Evolutionary conservation across 2,113 vertebrate species (phyloP).

Genomic region (Heterocephalus glaber): DNA sequence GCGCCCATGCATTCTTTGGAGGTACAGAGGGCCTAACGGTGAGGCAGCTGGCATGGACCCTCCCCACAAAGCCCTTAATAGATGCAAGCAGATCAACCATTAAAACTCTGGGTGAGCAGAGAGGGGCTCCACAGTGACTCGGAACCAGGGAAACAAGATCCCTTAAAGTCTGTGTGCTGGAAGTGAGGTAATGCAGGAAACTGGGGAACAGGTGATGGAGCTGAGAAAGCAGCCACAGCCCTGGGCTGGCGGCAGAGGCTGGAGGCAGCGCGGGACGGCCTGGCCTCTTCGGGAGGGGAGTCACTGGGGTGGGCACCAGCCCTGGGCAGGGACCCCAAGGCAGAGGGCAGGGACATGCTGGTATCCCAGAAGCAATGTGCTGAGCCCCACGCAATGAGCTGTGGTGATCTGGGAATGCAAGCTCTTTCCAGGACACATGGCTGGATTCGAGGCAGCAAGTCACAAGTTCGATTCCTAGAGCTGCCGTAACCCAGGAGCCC

Average conservation of each 20-base stretch:
- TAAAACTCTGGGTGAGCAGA: neutral
- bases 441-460: neutral
- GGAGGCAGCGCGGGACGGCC: neutral
- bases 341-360: neutral
- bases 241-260: neutral
- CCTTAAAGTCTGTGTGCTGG: neutral
- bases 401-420: neutral
- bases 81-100: neutral
- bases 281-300: neutral
- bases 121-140: too few species aligned
- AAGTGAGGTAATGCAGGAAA: neutral
- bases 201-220: neutral
- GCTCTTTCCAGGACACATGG: neutral
- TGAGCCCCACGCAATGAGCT: neutral
- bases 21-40: neutral
- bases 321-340: neutral
- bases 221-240: neutral
- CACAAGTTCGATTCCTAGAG: neutral
- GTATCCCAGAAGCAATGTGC: neutral
- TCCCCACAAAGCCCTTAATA: neutral
- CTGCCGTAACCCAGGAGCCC: neutral
- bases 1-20: neutral
- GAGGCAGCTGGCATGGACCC: neutral
- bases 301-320: neutral
- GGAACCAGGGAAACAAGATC: neutral